phyloP scores from a whole-genome alignment of 2,888 invertebrate genomes.

The Orthosia cruda region DNA sequence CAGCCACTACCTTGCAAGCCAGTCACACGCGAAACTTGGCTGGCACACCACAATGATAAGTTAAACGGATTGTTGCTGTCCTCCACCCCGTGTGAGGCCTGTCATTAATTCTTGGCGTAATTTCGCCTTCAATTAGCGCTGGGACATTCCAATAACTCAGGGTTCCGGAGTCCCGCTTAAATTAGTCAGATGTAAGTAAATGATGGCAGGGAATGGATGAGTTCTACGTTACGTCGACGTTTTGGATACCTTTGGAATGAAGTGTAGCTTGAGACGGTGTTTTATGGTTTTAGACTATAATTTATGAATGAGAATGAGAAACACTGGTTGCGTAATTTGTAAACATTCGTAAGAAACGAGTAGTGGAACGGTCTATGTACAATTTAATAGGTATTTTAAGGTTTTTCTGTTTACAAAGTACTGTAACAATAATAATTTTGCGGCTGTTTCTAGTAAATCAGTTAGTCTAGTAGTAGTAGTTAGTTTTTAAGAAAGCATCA shows the following conservation, averaged over 20 bases:
- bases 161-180: conserved; percentile 31
- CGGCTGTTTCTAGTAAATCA: no score
- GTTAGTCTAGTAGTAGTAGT: no score
- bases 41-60: conserved; percentile 69
- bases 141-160: conserved; percentile 59
- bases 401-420: no score
- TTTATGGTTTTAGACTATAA: no score
- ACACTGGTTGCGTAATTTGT: background rate
- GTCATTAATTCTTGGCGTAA: conserved; percentile 70
- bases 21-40: conserved; percentile 41
- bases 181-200: conserved; percentile 43
- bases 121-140: conserved; percentile 72
- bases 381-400: no score
- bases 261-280: background rate
- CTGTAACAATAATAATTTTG: no score
- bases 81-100: conserved; percentile 52
- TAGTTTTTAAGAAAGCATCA: no score
- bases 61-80: conserved; percentile 69
- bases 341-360: background rate
- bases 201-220: conserved; percentile 24
- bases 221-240: conserved; percentile 4
- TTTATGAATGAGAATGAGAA: background rate
- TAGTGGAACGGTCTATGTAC: background rate
- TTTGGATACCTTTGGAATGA: background rate
- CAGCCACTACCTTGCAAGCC: conserved; percentile 24